Base-by-base conservation (phyloP, 1,140 invertebrate species). In the Calliphora vicina region DNA sequence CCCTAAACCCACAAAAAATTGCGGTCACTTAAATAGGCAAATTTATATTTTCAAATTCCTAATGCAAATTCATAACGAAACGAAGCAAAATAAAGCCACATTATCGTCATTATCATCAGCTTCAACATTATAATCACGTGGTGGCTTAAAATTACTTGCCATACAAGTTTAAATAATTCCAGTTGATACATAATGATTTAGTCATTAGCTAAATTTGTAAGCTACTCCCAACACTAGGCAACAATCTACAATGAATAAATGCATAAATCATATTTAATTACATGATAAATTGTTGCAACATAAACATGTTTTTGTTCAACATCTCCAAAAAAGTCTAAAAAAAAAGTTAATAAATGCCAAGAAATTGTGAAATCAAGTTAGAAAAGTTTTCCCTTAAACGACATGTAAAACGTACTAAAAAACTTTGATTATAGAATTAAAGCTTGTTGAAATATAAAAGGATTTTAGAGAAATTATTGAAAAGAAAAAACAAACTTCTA, bases 221-320 rank as follows among this genome's bases (percentile, higher is more conserved):
- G 43, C 15, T 13, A 45, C 3, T 23, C 1, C 13, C 13, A 17
- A 57, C 10, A 50, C 29, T 8, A 29, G 29, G 8, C 29, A 3
- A 45, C 43, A 45, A 61, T n/a, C 10, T 23, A 61, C 57, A 67
- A 20, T 67, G n/a, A 29, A 29, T 3, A 57, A 4, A 9, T 57
- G 10, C 20, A 67, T 67, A 67, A 67, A 67, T 67, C 57, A 67
- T 23, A 67, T 67, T 67, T 67, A 67, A 67, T 67, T 67, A 67
- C 57, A 67, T 23, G 57, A 67, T 67, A 67, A 67, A 67, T 67
- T 67, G 57, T 67, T 67, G 57, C 57, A 67, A 67, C 57, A 1
- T 67, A 67, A 67, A 67, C 57, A 67, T 67, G 57, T 67, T 67
- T 67, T 20, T n/a, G n/a, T n/a, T n/a, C n/a, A n/a, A n/a, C n/a